Evolutionary conservation across 2,888 invertebrate genomes (phyloP).

Genomic region (Plagiodera versicolora): DNA sequence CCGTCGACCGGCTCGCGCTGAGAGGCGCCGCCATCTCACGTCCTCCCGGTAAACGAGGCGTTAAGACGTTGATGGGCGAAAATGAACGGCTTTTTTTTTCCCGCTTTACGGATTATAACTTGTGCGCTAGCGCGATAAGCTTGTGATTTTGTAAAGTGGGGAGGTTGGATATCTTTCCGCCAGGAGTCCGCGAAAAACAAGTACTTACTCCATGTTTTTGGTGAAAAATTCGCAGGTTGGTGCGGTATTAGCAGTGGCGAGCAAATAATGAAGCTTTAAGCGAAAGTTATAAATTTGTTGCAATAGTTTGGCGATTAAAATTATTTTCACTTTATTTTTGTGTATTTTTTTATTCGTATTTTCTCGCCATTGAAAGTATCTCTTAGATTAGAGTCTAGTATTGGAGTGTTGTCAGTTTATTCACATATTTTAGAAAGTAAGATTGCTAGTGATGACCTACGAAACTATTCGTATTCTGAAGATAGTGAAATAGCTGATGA

Average conservation of each 20-base stretch:
- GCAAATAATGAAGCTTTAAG: neutral
- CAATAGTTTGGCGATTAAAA: no score
- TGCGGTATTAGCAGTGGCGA: constrained; percentile 2
- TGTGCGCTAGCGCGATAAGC: no score
- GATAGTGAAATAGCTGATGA: no score
- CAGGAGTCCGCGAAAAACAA: constrained; percentile 15
- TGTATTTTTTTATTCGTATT: neutral
- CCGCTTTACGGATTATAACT: no score
- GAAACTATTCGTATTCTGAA: no score
- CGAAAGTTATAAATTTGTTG: no score
- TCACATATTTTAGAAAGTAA: neutral
- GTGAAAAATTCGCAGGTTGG: constrained; percentile 19
- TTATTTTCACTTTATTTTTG: no score
- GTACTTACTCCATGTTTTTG: constrained; percentile 29
- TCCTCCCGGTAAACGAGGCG: no score
- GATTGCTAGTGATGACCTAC: neutral
- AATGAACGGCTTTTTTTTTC: no score
- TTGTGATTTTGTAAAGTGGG: no score
- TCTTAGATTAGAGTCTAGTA: neutral
- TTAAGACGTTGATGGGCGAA: neutral
- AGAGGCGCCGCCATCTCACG: neutral
- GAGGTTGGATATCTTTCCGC: no score
- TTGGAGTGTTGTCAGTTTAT: neutral
- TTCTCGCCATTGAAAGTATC: neutral
- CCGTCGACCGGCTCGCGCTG: constrained; percentile 6